Evolutionary conservation across 2,113 vertebrate species (phyloP).

Genomic region (Pangasianodon hypophthalmus): DNA sequence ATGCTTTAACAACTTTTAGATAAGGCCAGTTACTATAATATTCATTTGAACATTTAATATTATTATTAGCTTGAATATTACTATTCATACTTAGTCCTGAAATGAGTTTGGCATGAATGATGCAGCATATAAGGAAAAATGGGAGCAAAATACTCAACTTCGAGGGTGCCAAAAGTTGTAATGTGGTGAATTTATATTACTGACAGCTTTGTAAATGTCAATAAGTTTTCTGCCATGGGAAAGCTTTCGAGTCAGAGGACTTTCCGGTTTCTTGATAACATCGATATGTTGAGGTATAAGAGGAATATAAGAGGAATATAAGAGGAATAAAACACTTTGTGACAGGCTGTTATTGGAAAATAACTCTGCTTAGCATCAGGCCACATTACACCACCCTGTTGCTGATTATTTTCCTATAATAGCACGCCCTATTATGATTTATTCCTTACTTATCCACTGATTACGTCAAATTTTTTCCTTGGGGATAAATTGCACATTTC

Average conservation of each 20-base stretch:
- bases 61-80: neutral
- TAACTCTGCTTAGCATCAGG: neutral
- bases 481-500: neutral
- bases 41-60: neutral
- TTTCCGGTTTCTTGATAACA: neutral
- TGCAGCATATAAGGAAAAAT: neutral
- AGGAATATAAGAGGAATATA: neutral
- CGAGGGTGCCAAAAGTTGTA: neutral
- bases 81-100: neutral
- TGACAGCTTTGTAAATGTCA: neutral
- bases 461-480: neutral
- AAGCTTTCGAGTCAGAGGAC: neutral
- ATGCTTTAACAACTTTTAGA: neutral
- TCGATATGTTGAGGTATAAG: neutral
- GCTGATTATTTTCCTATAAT: neutral
- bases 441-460: neutral
- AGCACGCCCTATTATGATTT: neutral
- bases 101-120: neutral
- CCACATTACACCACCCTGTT: neutral
- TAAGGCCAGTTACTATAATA: neutral
- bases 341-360: neutral
- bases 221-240: neutral
- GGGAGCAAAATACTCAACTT: neutral
- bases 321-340: neutral
- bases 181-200: neutral